A percentile compares a stretch with the other conserved stretches of the same genome.
Evolutionary conservation across 1,140 invertebrate species (phyloP).

Genomic region (Luehdorfia chinensis): DNA sequence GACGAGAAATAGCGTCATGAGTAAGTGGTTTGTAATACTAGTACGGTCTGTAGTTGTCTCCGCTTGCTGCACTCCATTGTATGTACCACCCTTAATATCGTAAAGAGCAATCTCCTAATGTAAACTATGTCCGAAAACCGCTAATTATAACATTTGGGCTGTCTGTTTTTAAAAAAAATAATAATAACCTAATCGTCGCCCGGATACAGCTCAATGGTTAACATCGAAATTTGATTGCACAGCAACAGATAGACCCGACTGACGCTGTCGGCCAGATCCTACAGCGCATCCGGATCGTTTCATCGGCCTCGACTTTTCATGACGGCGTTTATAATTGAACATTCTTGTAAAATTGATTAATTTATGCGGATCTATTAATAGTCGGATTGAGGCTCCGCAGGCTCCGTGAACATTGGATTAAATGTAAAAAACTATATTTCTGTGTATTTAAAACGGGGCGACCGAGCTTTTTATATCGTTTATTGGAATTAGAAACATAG

Average conservation of each 20-base stretch:
- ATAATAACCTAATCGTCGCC: neutral
- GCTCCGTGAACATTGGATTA: neutral
- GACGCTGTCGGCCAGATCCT: constrained; percentile 17
- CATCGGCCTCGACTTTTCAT: constrained; percentile 29
- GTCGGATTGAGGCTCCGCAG: neutral
- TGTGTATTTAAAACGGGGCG: too few relatives aligned
- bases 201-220: neutral
- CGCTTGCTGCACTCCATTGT: too few relatives aligned
- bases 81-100: too few relatives aligned
- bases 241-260: constrained; percentile 4
- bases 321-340: constrained; percentile 15
- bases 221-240: constrained; percentile 1
- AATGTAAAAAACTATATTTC: too few relatives aligned
- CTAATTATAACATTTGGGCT: neutral
- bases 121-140: too few relatives aligned
- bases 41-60: too few relatives aligned
- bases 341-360: constrained; percentile 10
- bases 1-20: too few relatives aligned
- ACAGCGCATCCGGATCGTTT: constrained; percentile 26
- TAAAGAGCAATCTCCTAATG: too few relatives aligned
- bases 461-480: too few relatives aligned
- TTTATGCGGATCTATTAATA: constrained; percentile 8
- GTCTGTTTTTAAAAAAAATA: neutral
- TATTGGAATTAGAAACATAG: too few relatives aligned
- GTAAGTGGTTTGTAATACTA: too few relatives aligned